phyloP scores from a whole-genome alignment of 2,888 invertebrate genomes.

The Poecilobothrus nobilitatus region DNA sequence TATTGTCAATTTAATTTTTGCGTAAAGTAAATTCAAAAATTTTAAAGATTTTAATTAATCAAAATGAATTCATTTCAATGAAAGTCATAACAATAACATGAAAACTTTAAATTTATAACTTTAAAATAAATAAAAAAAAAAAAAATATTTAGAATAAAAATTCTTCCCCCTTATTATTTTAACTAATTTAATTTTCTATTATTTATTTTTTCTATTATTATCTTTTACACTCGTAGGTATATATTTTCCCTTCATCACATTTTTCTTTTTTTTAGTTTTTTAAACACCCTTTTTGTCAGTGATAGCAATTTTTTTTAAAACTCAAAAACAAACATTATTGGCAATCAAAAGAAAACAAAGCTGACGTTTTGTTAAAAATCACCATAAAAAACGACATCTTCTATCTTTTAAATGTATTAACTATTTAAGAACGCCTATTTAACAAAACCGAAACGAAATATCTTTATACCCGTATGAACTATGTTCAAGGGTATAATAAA shows the following conservation, averaged over 20 bases:
- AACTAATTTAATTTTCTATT: no score
- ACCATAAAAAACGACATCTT: not conserved
- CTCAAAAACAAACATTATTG: not conserved
- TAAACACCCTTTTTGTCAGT: not conserved
- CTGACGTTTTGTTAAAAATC: not conserved
- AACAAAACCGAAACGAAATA: no score
- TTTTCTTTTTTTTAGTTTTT: not conserved
- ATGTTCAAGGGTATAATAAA: no score
- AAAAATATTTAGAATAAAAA: not conserved
- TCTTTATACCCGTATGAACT: no score
- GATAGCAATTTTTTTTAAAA: not conserved
- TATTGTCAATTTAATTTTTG: no score
- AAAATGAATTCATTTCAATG: no score
- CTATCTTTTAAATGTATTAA: not conserved
- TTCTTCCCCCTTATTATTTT: not conserved
- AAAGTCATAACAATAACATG: no score
- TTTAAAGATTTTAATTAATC: no score
- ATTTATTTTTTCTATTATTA: no score
- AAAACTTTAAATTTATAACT: no score
- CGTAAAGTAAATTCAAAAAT: no score
- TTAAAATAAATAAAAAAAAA: not conserved
- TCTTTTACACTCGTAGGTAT: no score
- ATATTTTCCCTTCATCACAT: not conserved
- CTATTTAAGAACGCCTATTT: not conserved
- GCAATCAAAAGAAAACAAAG: not conserved